Base-by-base conservation (phyloP, 2,888 invertebrate genomes). In the Meiosimyza platycephala region DNA sequence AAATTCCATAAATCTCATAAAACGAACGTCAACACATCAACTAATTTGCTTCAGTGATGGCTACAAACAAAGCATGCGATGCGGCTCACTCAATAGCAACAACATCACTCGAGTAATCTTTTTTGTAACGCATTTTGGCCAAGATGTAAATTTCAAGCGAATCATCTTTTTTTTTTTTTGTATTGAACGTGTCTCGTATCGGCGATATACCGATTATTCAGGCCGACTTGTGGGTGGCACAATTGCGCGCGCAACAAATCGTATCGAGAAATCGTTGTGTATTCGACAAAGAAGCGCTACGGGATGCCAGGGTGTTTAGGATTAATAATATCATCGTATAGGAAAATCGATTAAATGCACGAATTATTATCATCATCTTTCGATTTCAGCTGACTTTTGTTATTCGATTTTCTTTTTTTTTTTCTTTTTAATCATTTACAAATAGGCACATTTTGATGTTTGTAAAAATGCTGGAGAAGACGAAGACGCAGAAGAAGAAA, bases 341-440 rank as follows among this genome's bases (percentile, higher is more conserved):
- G 72, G 73, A 80, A 81, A 84, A 83, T 82, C 84, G 83, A 84
- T 84, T 84, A 84, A 83, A 82, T 81, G 81, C 81, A 80, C 78
- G 72, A 74, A 60, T 65, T 60, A 52, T 40, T 40, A 40, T 40
- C 40, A 40, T 57, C 47, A 57, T 50, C 18, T 18, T 12, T 22
- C n/a, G 59, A 62, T 50, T 50, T 51, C 50, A 51, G 51, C 51
- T 50, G 50, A 6, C 18, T 11, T 50, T 15, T 12, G 2, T 28
- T 57, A 15, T 47, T 48, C 47, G 15, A 40, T 59, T 68, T 28
- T 22, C 22, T 9, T 50, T 50, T 51, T 9, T 50, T 50, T 51
- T 15, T 33, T 13, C 18, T 12, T 7, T 12, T 9, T 52, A 16
- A 22, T 47, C 28, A 59, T 52, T 47, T 40, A 40, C 40, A 40